phyloP scores from a whole-genome alignment of 2,797 vertebrate genomes.

The Tachyglossus aculeatus region DNA sequence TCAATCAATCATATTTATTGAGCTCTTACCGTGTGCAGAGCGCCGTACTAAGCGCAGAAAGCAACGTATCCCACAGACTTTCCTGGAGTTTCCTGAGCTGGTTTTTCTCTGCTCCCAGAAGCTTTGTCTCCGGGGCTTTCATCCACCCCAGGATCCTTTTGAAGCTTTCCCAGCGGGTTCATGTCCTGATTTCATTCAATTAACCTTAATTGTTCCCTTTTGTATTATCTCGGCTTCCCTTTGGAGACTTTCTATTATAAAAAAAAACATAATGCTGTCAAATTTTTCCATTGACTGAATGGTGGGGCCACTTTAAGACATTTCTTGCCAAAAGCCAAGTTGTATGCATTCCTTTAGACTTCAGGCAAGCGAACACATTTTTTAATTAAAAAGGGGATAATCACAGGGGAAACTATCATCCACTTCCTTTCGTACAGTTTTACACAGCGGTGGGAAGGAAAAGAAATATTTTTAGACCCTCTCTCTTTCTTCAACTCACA shows the following conservation, averaged over 20 bases:
- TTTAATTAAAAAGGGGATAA: slow-evolving; percentile 27
- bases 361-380: slow-evolving; percentile 21
- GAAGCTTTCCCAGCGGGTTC: slow-evolving; percentile 3
- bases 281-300: slow-evolving; percentile 18
- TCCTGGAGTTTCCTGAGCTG: no score
- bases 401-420: not conserved
- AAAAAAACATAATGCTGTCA: slow-evolving; percentile 19
- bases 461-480: no score
- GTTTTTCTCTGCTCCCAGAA: not conserved
- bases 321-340: slow-evolving; percentile 40
- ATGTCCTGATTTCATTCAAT: slow-evolving; percentile 19
- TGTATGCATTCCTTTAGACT: slow-evolving; percentile 23
- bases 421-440: not conserved
- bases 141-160: not conserved
- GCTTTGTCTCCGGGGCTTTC: not conserved
- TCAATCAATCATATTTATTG: no score
- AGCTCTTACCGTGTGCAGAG: no score
- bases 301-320: slow-evolving; percentile 16
- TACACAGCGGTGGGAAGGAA: not conserved
- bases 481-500: no score
- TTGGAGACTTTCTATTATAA: slow-evolving; percentile 28
- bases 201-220: slow-evolving; percentile 31
- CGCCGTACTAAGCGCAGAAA: no score
- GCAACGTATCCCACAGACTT: no score
- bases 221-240: slow-evolving; percentile 24